Evolutionary conservation across 2,113 vertebrate genomes (phyloP).

Genomic region (Oryzias curvinotus): DNA sequence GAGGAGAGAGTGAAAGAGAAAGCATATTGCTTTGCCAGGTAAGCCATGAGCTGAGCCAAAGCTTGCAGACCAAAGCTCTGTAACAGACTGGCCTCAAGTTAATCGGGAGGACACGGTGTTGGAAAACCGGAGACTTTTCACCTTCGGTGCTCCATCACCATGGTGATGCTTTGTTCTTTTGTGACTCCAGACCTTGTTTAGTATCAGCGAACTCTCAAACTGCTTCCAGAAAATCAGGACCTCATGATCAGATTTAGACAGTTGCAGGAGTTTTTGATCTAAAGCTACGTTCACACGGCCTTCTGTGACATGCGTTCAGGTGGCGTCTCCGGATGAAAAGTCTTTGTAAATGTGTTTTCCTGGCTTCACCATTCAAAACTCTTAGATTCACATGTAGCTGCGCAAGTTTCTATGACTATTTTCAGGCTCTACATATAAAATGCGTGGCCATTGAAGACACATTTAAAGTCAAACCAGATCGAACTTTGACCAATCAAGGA

Average conservation of each 20-base stretch:
- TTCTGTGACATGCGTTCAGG: no score
- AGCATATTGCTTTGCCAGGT: constrained; percentile 60
- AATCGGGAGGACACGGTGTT: constrained; percentile 31
- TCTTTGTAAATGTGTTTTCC: no score
- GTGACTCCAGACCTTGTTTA: constrained; percentile 41
- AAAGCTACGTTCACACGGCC: background rate
- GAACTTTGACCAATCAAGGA: no score
- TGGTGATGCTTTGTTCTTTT: constrained; percentile 33
- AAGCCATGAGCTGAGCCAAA: constrained; percentile 62
- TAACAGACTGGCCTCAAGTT: constrained; percentile 47
- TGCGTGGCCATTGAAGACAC: no score
- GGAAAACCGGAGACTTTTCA: constrained; percentile 35
- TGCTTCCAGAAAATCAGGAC: constrained; percentile 25
- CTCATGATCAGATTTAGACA: background rate
- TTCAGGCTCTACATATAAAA: no score
- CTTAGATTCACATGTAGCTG: no score
- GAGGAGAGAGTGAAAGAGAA: constrained; percentile 39
- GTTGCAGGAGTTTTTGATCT: background rate
- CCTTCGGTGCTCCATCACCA: constrained; percentile 33
- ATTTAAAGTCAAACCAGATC: no score
- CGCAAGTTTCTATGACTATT: no score
- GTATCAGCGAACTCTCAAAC: constrained; percentile 49
- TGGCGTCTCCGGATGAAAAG: no score
- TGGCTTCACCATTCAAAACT: no score
- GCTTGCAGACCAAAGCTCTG: constrained; percentile 46